phyloP scores from a whole-genome alignment of 2,797 vertebrate species.

The Catostomus latipinnis region DNA sequence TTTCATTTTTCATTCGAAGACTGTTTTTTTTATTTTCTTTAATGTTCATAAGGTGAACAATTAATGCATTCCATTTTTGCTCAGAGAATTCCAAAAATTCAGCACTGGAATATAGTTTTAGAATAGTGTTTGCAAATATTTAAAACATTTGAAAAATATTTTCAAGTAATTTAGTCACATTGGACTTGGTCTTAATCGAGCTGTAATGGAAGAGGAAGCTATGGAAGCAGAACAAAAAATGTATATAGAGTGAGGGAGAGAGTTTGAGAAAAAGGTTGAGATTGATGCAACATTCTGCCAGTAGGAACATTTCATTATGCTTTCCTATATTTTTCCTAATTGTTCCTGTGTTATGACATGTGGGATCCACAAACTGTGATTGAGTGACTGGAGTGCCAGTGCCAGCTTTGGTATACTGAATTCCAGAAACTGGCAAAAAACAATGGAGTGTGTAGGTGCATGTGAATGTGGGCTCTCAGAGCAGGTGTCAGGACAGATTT shows the following conservation, averaged over 20 bases:
- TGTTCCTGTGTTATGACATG: conserved; percentile 34
- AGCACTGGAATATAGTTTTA: too few species aligned
- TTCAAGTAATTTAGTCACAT: too few species aligned
- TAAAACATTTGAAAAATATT: too few species aligned
- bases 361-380: conserved; percentile 28
- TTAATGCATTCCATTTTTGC: too few species aligned
- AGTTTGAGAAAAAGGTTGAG: conserved; percentile 2
- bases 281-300: conserved; percentile 23
- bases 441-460: conserved; percentile 40
- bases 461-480: conserved; percentile 31
- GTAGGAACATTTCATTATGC: conserved; percentile 55
- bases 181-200: too few species aligned
- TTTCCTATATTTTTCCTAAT: conserved; percentile 11
- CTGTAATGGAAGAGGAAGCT: conserved; percentile 8
- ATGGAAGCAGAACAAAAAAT: conserved; percentile 3
- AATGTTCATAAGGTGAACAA: too few species aligned
- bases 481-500: conserved; percentile 53
- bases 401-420: conserved; percentile 42
- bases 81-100: too few species aligned
- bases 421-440: conserved; percentile 43
- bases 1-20: too few species aligned
- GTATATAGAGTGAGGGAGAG: neutral
- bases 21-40: too few species aligned
- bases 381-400: conserved; percentile 8
- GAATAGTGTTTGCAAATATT: too few species aligned